Conservation (phyloP, 2,888 invertebrate genomes). For the Clusia tigrina region DNA sequence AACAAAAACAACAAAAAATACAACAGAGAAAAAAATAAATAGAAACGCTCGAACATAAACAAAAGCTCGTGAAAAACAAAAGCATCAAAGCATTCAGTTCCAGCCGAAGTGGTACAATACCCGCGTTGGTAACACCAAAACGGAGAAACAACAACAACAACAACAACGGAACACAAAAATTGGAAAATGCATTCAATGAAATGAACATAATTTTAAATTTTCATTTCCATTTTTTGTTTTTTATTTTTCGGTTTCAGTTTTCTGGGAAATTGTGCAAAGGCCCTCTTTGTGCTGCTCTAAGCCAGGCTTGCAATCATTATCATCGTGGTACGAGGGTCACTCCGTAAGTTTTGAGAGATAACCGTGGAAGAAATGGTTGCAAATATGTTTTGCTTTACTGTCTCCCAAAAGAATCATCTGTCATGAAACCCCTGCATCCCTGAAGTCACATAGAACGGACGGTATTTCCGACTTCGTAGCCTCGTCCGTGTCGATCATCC, state of each 20-base stretch:
- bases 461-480: too few relatives aligned
- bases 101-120: neutral
- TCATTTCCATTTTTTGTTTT: neutral
- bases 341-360: neutral
- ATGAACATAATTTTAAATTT: constrained; percentile 21
- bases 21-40: neutral
- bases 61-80: constrained; percentile 10
- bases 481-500: too few relatives aligned
- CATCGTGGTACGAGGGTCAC: neutral
- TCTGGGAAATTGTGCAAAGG: constrained; percentile 9
- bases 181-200: constrained; percentile 19
- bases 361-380: too few relatives aligned
- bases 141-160: constrained; percentile 6
- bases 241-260: neutral
- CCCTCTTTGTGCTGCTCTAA: constrained; percentile 5
- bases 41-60: constrained; percentile 20
- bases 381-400: too few relatives aligned
- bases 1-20: neutral
- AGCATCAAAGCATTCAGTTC: constrained; percentile 15
- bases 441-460: too few relatives aligned
- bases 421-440: too few relatives aligned
- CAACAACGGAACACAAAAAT: constrained; percentile 13
- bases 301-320: neutral
- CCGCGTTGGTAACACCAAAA: constrained; percentile 1
- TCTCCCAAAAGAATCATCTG: too few relatives aligned